Evolutionary conservation across 2,888 invertebrate genomes (phyloP).

Genomic region (Sminthurides aquaticus): DNA sequence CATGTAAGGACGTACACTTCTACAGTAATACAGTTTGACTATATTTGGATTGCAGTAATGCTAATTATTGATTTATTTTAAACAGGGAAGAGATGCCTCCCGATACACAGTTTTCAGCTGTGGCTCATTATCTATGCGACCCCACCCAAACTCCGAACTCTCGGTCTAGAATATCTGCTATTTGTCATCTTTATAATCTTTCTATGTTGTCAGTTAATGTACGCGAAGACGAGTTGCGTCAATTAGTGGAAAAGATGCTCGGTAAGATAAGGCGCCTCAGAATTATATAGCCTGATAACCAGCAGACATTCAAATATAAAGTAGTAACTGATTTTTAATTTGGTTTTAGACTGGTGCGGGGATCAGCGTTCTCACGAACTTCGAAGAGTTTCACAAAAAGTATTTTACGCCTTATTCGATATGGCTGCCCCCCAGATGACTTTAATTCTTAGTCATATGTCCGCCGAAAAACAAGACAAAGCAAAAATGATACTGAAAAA

Average conservation of each 20-base stretch:
- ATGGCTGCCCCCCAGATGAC: slow-evolving; percentile 44
- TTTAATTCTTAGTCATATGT: slow-evolving; percentile 36
- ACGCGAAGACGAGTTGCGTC: slow-evolving; percentile 37
- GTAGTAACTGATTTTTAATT: neutral
- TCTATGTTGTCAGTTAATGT: slow-evolving; percentile 33
- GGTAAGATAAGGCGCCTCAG: no score
- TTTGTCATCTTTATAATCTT: slow-evolving; percentile 48
- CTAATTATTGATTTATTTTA: neutral
- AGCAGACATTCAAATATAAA: neutral
- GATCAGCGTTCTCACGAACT: slow-evolving; percentile 41
- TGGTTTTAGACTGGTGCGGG: slow-evolving; percentile 42
- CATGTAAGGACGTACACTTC: slow-evolving; percentile 49
- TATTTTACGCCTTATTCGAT: slow-evolving; percentile 40
- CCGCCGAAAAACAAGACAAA: slow-evolving; percentile 41
- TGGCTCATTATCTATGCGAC: slow-evolving; percentile 73
- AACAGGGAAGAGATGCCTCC: slow-evolving; percentile 56
- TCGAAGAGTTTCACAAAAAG: slow-evolving; percentile 41
- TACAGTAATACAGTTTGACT: slow-evolving; percentile 3
- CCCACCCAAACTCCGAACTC: slow-evolving; percentile 85
- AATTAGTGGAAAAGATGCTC: slow-evolving; percentile 39
- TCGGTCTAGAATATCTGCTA: slow-evolving; percentile 51
- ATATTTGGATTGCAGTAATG: neutral
- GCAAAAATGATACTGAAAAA: slow-evolving; percentile 39
- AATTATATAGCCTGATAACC: neutral
- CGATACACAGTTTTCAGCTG: slow-evolving; percentile 55